Conservation (phyloP, 2,888 invertebrate genomes). For the Megalurothrips usitatus region DNA sequence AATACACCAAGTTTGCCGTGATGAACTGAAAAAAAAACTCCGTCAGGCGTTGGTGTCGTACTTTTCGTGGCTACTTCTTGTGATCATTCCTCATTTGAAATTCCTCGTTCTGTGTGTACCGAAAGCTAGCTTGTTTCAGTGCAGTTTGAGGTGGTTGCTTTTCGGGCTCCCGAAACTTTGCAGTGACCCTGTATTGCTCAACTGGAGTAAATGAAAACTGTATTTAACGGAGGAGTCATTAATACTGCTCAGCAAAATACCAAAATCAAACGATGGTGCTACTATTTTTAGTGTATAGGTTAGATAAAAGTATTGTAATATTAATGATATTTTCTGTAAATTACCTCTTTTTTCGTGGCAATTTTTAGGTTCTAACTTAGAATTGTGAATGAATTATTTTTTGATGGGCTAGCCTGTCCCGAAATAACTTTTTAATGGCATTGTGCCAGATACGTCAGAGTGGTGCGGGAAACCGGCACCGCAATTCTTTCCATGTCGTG, state of each 20-base stretch:
- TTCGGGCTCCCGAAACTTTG: background rate
- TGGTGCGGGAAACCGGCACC: too few species aligned
- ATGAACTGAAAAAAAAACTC: too few species aligned
- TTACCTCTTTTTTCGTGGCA: background rate
- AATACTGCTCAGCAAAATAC: slow-evolving; percentile 8
- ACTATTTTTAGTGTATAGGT: background rate
- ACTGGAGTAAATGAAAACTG: background rate
- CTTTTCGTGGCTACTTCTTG: background rate
- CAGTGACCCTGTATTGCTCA: background rate
- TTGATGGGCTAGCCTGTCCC: background rate
- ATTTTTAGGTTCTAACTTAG: background rate
- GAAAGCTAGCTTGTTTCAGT: slow-evolving; percentile 18
- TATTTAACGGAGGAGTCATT: slow-evolving; percentile 9
- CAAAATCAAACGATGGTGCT: slow-evolving; percentile 25
- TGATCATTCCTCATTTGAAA: background rate
- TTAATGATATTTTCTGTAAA: slow-evolving; percentile 19
- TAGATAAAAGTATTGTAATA: slow-evolving; percentile 2
- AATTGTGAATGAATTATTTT: background rate
- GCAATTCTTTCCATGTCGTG: background rate
- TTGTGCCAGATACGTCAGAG: background rate
- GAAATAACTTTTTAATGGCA: background rate
- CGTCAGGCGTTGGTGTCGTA: too few species aligned
- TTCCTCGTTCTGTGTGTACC: background rate
- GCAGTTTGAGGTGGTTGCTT: background rate
- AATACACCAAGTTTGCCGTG: too few species aligned